These are phyloP conservation scores for Sapajus apella DNA, from an alignment of 2,113 vertebrate genomes.

Conservation along the genomic window DNA sequence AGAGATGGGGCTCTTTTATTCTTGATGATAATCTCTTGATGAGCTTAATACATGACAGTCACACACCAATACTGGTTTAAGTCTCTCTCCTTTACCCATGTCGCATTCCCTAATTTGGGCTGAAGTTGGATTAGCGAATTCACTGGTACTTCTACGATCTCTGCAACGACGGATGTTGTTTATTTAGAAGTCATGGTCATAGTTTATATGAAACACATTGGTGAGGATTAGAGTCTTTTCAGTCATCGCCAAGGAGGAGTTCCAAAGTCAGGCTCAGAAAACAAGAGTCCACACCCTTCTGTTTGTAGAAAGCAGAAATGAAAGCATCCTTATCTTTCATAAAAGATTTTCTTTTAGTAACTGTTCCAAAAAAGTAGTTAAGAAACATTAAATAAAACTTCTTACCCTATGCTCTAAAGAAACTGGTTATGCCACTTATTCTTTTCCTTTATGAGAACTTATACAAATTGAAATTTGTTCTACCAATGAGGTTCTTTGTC, in stretches of 20 bases:
- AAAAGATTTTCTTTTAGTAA: neutral
- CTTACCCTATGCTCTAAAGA: neutral
- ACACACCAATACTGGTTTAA: neutral
- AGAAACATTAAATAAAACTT: neutral
- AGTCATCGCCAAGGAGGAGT: neutral
- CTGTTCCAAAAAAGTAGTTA: neutral
- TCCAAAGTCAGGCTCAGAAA: neutral
- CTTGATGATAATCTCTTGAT: neutral
- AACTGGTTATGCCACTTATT: neutral
- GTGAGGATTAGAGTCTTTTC: neutral
- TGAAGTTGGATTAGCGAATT: neutral
- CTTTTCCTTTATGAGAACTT: neutral
- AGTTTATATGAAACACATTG: neutral
- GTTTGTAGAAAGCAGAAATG: conserved; percentile 22
- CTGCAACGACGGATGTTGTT: neutral
- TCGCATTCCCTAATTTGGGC: neutral
- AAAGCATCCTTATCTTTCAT: neutral
- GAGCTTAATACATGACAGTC: neutral
- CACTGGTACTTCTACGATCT: neutral
- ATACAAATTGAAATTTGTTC: neutral
- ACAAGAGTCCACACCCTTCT: neutral
- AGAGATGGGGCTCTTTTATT: neutral
- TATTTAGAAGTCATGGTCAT: neutral
- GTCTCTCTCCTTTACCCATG: neutral
- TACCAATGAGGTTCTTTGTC: neutral